Evolutionary conservation across 2,113 vertebrate species (phyloP), one percentile per base, ranked within the genome.

Genomic region (Malurus melanocephalus): DNA sequence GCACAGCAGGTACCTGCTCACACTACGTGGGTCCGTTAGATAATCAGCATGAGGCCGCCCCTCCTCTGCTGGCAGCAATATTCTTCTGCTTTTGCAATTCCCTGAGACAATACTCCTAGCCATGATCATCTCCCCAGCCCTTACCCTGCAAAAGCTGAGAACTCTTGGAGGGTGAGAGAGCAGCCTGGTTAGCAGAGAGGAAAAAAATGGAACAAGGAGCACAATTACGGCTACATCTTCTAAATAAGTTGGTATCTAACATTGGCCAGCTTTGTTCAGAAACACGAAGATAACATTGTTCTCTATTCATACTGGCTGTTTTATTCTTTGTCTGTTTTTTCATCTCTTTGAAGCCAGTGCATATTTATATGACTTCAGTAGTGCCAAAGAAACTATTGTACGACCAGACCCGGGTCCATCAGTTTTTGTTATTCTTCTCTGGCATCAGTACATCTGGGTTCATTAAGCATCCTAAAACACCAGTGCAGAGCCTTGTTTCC

Each of bases 1-100:
- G 61, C 45, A 55, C 48, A 77, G 64, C 35, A 68, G 56, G 35
- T 68, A 88, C 65, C 76, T 86, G 64, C 46, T 93, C 48, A 73
- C 43, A 65, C 33, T 11, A 65, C 16, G 11, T 11, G 15, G 23
- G 33, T n/a, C 46, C 1, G 2, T 79, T 28, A 80, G 33, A 81
- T 38, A 49, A 85, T 11, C 38, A 73, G 33, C 32, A 73, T 2
- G 28, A 80, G 38, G 55, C 82, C 69, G 48, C 43, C 76, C 22
- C 51, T 72, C 52, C 75, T 82, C 55, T 59, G 67, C 83, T 43
- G 40, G 72, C 46, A 85, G 26, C 38, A 66, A 24, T 42, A 57
- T 49, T 75, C 5, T 56, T 60, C 72, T 35, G 33, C 46, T 81
- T 72, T 83, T 91, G 76, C 66, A 51, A 46, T 67, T 83, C 64